These are phyloP conservation scores for Cerastis leucographa DNA, from an alignment of 2,888 invertebrate species.

Conservation along the genomic window DNA sequence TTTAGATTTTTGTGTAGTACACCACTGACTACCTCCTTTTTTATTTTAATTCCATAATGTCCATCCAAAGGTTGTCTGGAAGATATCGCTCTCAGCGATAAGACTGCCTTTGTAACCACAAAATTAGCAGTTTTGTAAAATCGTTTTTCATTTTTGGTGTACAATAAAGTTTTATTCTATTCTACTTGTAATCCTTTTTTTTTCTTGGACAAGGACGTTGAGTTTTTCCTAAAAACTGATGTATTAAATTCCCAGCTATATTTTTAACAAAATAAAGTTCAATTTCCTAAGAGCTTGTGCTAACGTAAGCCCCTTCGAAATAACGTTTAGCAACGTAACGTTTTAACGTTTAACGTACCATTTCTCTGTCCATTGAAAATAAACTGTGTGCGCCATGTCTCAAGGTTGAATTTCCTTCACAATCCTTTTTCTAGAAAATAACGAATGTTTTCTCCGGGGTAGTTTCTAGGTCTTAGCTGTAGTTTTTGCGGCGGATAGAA, in stretches of 20 bases:
- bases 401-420: slow-evolving; percentile 27
- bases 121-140: too few relatives aligned
- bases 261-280: rapidly evolving
- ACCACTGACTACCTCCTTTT: too few relatives aligned
- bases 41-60: too few relatives aligned
- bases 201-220: slow-evolving; percentile 19
- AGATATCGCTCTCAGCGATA: too few relatives aligned
- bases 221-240: slow-evolving; percentile 2
- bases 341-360: slow-evolving; percentile 40
- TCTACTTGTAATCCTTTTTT: slow-evolving; percentile 43
- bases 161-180: too few relatives aligned
- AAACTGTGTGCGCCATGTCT: rapidly evolving
- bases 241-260: background rate
- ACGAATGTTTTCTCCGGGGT: slow-evolving; percentile 45
- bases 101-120: too few relatives aligned
- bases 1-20: too few relatives aligned
- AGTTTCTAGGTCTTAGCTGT: slow-evolving; percentile 31
- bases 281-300: background rate
- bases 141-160: too few relatives aligned
- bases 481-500: slow-evolving; percentile 64
- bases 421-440: slow-evolving; percentile 10
- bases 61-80: too few relatives aligned
- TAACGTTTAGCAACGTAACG: slow-evolving; percentile 41
- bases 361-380: background rate
- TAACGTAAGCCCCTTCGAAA: slow-evolving; percentile 39